phyloP scores from a whole-genome alignment of 2,888 invertebrate genomes.

The Lasioglossum morio region DNA sequence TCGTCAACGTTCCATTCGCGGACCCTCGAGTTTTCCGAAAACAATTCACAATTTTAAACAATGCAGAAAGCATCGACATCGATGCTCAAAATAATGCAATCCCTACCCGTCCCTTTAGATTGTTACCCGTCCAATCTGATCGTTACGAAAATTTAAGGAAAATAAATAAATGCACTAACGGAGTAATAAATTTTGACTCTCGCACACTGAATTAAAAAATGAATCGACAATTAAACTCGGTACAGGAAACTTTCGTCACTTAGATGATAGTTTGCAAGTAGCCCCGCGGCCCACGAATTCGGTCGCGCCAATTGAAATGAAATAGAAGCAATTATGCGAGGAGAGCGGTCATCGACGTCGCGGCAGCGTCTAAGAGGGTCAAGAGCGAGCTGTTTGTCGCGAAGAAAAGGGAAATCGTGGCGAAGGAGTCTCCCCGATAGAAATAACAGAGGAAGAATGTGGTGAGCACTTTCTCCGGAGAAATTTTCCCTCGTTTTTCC shows the following conservation, averaged over 20 bases:
- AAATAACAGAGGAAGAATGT: constrained; percentile 2
- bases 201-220: not conserved
- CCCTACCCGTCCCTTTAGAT: too few species aligned
- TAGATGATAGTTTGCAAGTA: not conserved
- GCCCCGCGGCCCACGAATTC: not conserved
- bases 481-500: constrained; percentile 6
- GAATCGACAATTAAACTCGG: not conserved
- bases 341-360: not conserved
- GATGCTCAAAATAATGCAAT: not conserved
- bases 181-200: too few species aligned
- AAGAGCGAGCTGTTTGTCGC: constrained; percentile 8
- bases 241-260: not conserved
- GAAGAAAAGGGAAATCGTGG: not conserved
- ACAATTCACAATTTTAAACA: not conserved
- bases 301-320: not conserved
- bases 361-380: not conserved
- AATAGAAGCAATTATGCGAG: not conserved
- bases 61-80: not conserved
- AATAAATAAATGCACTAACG: too few species aligned
- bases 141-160: too few species aligned
- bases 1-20: constrained; percentile 1
- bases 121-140: too few species aligned
- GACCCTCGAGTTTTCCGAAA: not conserved
- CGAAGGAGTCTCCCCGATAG: not conserved
- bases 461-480: constrained; percentile 11